Evolutionary conservation across 1,140 invertebrate species (phyloP).

Genomic region (Conus betulinus): DNA sequence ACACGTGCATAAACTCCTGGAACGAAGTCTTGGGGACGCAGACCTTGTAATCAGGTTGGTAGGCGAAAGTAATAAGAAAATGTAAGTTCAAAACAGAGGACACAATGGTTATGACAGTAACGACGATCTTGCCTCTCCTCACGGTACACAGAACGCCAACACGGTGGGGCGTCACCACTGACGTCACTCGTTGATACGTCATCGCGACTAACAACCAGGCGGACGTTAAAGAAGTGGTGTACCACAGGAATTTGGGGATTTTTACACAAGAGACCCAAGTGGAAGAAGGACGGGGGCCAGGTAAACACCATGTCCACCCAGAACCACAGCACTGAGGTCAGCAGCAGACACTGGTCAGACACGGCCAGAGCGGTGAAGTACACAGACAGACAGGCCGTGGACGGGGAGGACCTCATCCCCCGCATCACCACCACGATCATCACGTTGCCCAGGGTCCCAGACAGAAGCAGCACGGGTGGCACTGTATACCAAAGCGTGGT

Average conservation of each 20-base stretch:
- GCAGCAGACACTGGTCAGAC: background rate
- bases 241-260: background rate
- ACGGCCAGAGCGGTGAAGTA: slow-evolving; percentile 19
- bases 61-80: background rate
- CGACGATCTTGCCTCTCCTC: background rate
- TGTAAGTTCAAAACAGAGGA: background rate
- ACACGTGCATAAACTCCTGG: background rate
- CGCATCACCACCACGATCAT: background rate
- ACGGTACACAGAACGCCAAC: background rate
- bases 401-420: background rate
- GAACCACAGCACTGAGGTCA: background rate
- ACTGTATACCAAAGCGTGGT: background rate
- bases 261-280: background rate
- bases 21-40: background rate
- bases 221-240: background rate
- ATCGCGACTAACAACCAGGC: no score
- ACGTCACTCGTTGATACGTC: slow-evolving; percentile 7
- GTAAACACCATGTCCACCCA: background rate
- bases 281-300: background rate
- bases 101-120: background rate
- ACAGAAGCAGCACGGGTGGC: background rate
- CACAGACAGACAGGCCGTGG: background rate
- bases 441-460: slow-evolving; percentile 6
- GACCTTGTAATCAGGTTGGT: background rate
- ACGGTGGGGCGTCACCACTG: background rate